Base-by-base conservation (phyloP, 2,888 invertebrate genomes). In the Drosophila maculinotata region DNA sequence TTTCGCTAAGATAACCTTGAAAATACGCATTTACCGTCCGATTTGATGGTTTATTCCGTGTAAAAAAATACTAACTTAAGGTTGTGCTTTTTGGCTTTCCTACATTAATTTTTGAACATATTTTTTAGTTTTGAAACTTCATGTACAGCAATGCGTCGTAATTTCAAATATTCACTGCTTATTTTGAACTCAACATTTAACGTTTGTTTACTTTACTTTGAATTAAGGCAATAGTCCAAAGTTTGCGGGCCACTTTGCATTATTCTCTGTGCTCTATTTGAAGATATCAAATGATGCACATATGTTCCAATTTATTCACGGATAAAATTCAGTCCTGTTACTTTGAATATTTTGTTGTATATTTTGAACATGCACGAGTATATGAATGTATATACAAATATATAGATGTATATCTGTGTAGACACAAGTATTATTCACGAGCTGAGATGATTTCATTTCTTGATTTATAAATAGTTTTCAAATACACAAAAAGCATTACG, bases 401-500 rank as follows among this genome's bases (percentile, higher is more conserved):
- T 39, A 12, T 26, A 15, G 17, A 44, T 44, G 33, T 31, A 44
- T 12, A 35, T 38, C 28, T 54, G 25, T 52, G 56, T 54, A 42
- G 52, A 48, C 39, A 25, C 20, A 41, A 54, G 45, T 56, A 60
- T 65, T 64, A 51, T 82, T 75, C 54, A 53, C 63, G 35, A 45
- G 49, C 28, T 33, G 53, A 80, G 70, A 77, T 80, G 84, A 80
- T 84, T 80, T 80, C 80, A 86, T 84, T 80, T 86, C 64, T 77
- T 42, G 49, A 66, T 78, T 78, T 80, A 80, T 36, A 80, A 86
- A 86, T 86, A 83, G 81, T 74, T 67, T 33, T 26, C 36, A 12
- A 39, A 42, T 62, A 23, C 33, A 44, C 47, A 71, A 52, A 51
- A n/a, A 35, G 15, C 30, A 31, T 45, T 45, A 30, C 48, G 9